phyloP scores from a whole-genome alignment of 1,140 invertebrate genomes.

The Ptiloglossa arizonensis region DNA sequence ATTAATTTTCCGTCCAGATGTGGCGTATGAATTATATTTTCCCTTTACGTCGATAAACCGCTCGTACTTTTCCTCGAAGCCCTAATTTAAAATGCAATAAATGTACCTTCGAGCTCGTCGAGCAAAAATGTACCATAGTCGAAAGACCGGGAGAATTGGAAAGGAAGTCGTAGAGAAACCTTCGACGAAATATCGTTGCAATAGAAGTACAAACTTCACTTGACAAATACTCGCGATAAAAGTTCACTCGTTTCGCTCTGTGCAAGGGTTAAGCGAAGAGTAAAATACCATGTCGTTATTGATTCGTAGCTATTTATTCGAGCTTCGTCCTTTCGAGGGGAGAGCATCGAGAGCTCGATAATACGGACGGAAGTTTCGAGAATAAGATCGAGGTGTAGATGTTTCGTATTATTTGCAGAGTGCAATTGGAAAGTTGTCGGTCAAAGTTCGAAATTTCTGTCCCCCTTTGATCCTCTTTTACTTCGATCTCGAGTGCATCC shows the following conservation, averaged over 20 bases:
- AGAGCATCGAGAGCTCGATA: not conserved
- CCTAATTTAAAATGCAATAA: too few species aligned
- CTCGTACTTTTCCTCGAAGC: too few species aligned
- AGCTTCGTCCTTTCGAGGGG: not conserved
- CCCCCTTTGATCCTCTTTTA: too few species aligned
- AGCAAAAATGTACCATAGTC: too few species aligned
- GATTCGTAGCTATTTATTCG: constrained; percentile 15
- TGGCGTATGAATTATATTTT: too few species aligned
- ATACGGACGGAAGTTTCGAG: not conserved
- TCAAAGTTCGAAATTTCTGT: not conserved
- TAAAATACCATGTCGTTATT: constrained; percentile 11
- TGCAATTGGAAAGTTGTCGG: constrained; percentile 4
- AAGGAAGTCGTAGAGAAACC: not conserved
- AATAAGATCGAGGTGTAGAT: not conserved
- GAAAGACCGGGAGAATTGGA: too few species aligned
- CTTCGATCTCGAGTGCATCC: too few species aligned
- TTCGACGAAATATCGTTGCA: not conserved
- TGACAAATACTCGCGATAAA: constrained; percentile 19
- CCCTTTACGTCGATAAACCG: too few species aligned
- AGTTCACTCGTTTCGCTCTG: constrained; percentile 7
- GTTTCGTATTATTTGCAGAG: not conserved
- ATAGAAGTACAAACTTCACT: not conserved
- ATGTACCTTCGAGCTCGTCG: too few species aligned
- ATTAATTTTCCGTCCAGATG: too few species aligned
- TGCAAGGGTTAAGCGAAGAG: not conserved